A percentile compares a stretch with the other conserved stretches of the same genome.
Conservation (phyloP, 2,888 invertebrate species). For the Tetrapedia diversipes region DNA sequence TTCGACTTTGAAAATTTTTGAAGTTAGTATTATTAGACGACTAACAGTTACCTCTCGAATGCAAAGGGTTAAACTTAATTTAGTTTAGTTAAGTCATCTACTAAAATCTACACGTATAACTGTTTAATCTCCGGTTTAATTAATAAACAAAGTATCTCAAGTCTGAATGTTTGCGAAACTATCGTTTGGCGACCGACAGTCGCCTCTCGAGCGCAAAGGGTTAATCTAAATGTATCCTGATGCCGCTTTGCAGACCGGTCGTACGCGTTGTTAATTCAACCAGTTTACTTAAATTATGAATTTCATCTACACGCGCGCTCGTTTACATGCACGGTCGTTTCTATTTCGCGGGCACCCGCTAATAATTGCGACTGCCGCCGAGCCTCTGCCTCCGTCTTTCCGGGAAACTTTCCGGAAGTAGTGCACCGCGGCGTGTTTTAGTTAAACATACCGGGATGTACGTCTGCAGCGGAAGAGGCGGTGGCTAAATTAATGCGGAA, state of each 20-base stretch:
- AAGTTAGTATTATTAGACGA: too few species aligned
- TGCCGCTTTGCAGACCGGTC: background rate
- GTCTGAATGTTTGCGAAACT: too few species aligned
- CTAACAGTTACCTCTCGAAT: too few species aligned
- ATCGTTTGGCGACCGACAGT: too few species aligned
- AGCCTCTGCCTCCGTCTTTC: conserved; percentile 15
- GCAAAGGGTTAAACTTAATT: too few species aligned
- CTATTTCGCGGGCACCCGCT: conserved; percentile 16
- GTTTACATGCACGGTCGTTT: conserved; percentile 12
- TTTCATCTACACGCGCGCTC: conserved; percentile 10
- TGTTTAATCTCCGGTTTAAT: too few species aligned
- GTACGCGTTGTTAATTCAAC: conserved; percentile 19
- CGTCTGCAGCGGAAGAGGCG: background rate
- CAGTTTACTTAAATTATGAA: conserved; percentile 32
- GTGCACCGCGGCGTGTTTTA: conserved; percentile 30
- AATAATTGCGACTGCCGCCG: conserved; percentile 26
- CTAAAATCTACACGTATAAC: too few species aligned
- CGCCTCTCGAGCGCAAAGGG: too few species aligned
- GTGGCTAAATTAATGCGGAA: conserved; percentile 48
- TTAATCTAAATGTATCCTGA: conserved; percentile 1
- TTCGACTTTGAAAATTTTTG: too few species aligned
- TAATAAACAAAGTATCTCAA: too few species aligned
- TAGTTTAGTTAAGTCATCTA: too few species aligned
- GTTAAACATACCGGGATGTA: conserved; percentile 29
- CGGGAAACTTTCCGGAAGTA: conserved; percentile 35